Evolutionary conservation across 2,113 vertebrate species (phyloP).

Genomic region (Apus apus): DNA sequence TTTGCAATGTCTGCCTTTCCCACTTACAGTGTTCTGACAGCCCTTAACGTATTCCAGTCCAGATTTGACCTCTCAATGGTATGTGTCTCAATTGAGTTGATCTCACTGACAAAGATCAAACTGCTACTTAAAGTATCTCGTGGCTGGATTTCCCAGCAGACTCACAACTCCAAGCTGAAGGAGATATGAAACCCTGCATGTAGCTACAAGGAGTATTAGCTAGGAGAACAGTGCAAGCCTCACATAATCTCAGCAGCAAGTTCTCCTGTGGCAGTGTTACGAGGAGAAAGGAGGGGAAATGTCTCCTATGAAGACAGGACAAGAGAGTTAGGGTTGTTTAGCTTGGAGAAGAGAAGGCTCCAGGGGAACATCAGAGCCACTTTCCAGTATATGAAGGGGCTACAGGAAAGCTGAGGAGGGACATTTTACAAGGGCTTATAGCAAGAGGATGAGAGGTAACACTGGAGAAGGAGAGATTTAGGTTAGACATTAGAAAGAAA

Average conservation of each 20-base stretch:
- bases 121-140: conserved; percentile 45
- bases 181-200: conserved; percentile 6
- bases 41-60: neutral
- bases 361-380: too few species aligned
- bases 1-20: conserved; percentile 24
- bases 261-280: neutral
- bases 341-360: too few species aligned
- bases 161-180: neutral
- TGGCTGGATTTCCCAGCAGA: conserved; percentile 51
- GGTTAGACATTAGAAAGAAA: too few species aligned
- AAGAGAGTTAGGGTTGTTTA: too few species aligned
- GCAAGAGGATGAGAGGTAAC: too few species aligned
- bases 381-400: too few species aligned
- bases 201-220: neutral
- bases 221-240: neutral
- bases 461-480: too few species aligned
- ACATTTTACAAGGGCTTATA: too few species aligned
- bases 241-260: neutral
- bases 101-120: conserved; percentile 59
- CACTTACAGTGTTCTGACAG: conserved; percentile 27
- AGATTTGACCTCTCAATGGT: neutral
- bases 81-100: neutral
- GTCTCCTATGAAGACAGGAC: too few species aligned
- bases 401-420: too few species aligned
- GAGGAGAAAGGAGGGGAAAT: neutral